Evolutionary conservation across 1,140 invertebrate genomes (phyloP).

Genomic region (Trachelipus rathkii): DNA sequence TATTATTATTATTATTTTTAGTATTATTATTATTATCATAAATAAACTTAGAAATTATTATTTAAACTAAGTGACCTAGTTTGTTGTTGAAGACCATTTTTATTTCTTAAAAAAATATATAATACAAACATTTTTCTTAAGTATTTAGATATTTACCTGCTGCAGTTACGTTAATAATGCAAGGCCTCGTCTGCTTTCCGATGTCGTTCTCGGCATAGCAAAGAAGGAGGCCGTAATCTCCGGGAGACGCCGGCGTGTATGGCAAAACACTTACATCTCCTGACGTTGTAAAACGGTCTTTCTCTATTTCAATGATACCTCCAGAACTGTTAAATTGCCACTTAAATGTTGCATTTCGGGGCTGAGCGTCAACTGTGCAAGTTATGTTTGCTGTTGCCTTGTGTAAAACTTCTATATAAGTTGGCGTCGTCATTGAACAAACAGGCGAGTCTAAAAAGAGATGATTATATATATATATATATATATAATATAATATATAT

Average conservation of each 20-base stretch:
- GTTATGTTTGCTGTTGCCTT: constrained; percentile 72
- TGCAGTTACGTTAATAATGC: constrained; percentile 65
- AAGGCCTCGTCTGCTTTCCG: constrained; percentile 62
- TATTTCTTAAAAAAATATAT: no score
- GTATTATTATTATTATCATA: no score
- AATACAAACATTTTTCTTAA: no score
- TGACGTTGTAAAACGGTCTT: constrained; percentile 49
- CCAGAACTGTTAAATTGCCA: constrained; percentile 86
- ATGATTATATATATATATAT: neutral
- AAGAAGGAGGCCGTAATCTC: constrained; percentile 65
- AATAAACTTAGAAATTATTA: no score
- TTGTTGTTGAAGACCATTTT: no score
- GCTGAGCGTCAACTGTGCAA: constrained; percentile 80
- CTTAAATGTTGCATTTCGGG: constrained; percentile 72
- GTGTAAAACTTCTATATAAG: constrained; percentile 74
- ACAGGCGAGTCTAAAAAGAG: constrained; percentile 71
- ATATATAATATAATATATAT: no score
- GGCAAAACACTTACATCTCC: constrained; percentile 66
- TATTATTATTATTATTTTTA: no score
- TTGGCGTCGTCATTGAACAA: constrained; percentile 69
- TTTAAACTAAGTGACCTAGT: no score
- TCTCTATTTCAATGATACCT: constrained; percentile 66
- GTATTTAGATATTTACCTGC: constrained; percentile 54
- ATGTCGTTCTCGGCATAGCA: constrained; percentile 63
- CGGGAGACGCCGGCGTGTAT: constrained; percentile 71